Conservation (phyloP, 2,113 vertebrate species). For the Motacilla alba region DNA sequence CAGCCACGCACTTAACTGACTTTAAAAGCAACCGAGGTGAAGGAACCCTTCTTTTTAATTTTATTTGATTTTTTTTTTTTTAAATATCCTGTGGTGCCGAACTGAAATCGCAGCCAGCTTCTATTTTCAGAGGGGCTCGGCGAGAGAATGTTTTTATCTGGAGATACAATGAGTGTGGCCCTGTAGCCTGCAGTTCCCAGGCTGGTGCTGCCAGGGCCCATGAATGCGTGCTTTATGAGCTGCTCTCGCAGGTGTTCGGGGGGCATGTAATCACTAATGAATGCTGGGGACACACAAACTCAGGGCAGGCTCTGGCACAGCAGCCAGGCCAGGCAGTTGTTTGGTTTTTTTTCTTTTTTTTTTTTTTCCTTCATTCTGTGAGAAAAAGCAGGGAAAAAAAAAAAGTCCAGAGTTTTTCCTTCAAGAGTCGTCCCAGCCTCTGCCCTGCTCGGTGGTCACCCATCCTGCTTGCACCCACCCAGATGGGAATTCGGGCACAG, state of each 20-base stretch:
- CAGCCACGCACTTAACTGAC: slow-evolving; percentile 50
- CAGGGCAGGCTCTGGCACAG: slow-evolving; percentile 70
- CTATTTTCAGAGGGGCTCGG: slow-evolving; percentile 74
- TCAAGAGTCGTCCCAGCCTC: neutral
- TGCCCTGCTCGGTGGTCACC: neutral
- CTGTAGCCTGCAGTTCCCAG: slow-evolving; percentile 78
- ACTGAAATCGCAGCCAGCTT: slow-evolving; percentile 68
- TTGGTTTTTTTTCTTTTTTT: too few species aligned
- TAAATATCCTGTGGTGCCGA: slow-evolving; percentile 68
- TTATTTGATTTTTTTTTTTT: neutral
- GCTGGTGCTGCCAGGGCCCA: slow-evolving; percentile 77
- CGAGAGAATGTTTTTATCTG: slow-evolving; percentile 82
- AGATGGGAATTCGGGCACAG: neutral
- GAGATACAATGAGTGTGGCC: slow-evolving; percentile 78
- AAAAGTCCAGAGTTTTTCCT: neutral
- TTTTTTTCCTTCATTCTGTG: slow-evolving; percentile 19
- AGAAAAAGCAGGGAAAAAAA: neutral
- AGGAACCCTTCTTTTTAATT: slow-evolving; percentile 55
- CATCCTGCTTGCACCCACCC: fast-evolving
- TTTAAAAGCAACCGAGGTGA: slow-evolving; percentile 70
- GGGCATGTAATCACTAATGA: slow-evolving; percentile 78
- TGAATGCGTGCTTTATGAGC: slow-evolving; percentile 83
- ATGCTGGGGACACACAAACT: slow-evolving; percentile 66
- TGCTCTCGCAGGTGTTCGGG: slow-evolving; percentile 78
- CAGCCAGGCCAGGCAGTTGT: slow-evolving; percentile 44